phyloP scores from a whole-genome alignment of 2,888 invertebrate genomes.

The Venustoraphidia nigricollis region DNA sequence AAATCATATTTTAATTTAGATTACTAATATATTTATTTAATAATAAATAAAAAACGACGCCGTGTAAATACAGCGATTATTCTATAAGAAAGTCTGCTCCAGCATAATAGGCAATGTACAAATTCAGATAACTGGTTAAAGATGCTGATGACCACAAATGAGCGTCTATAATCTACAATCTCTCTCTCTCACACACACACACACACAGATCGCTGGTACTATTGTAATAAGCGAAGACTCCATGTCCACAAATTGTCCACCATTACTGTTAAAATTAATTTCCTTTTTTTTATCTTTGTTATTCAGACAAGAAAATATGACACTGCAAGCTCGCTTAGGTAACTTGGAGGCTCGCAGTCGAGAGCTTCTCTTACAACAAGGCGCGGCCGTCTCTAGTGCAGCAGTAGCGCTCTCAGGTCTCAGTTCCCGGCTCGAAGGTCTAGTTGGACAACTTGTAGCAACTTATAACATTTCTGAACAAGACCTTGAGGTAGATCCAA shows the following conservation, averaged over 20 bases:
- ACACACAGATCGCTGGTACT: no score
- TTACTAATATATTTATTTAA: no score
- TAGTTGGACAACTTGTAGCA: conserved; percentile 54
- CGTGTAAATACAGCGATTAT: no score
- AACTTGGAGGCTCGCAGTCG: conserved; percentile 45
- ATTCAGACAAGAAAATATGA: conserved; percentile 46
- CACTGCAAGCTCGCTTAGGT: conserved; percentile 46
- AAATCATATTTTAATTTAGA: no score
- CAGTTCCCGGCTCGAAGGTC: conserved; percentile 48
- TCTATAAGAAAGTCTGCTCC: no score
- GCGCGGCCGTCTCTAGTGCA: conserved; percentile 51
- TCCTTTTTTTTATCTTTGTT: not conserved
- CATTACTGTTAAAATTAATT: not conserved
- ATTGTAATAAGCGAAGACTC: no score
- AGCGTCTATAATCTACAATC: no score
- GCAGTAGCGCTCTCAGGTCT: conserved; percentile 53
- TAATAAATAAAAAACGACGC: no score
- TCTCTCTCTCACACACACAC: no score
- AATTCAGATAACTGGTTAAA: no score
- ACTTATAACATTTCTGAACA: conserved; percentile 62
- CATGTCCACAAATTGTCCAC: not conserved
- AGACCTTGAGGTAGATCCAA: conserved; percentile 45
- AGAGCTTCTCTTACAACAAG: conserved; percentile 50
- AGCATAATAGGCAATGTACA: no score
- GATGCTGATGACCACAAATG: no score